Conservation (phyloP, 2,888 invertebrate species). For the Empis stercorea region DNA sequence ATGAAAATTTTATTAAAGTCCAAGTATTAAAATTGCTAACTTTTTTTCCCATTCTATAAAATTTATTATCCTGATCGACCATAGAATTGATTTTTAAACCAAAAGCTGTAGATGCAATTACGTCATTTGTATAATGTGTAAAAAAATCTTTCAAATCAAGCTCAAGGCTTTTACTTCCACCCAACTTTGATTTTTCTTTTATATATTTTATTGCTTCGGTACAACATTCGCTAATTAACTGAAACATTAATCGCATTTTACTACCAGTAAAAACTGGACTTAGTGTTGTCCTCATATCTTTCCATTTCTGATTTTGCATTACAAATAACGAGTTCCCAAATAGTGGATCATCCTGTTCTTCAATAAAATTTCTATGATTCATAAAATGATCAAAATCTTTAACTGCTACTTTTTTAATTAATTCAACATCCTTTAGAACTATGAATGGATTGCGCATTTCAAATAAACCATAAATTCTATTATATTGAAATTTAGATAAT, state of each 20-base stretch:
- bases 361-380: conserved; percentile 36
- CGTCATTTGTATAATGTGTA: conserved; percentile 25
- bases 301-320: conserved; percentile 18
- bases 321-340: conserved; percentile 7
- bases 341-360: conserved; percentile 33
- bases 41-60: conserved; percentile 37
- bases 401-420: conserved; percentile 40
- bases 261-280: conserved; percentile 27
- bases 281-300: conserved; percentile 23
- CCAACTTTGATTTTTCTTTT: neutral
- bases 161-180: conserved; percentile 1
- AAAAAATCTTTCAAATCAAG: conserved; percentile 23
- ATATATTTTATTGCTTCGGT: conserved; percentile 16
- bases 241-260: conserved; percentile 27
- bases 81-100: conserved; percentile 37
- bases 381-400: conserved; percentile 46
- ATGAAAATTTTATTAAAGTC: conserved; percentile 3
- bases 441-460: conserved; percentile 35
- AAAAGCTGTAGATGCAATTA: conserved; percentile 27
- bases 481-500: neutral
- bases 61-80: conserved; percentile 35
- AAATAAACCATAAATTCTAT: conserved; percentile 38
- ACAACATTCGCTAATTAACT: conserved; percentile 16
- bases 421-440: conserved; percentile 41
- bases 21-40: conserved; percentile 25